Conservation (phyloP, 2,113 vertebrate species). For the Ursus arctos region DNA sequence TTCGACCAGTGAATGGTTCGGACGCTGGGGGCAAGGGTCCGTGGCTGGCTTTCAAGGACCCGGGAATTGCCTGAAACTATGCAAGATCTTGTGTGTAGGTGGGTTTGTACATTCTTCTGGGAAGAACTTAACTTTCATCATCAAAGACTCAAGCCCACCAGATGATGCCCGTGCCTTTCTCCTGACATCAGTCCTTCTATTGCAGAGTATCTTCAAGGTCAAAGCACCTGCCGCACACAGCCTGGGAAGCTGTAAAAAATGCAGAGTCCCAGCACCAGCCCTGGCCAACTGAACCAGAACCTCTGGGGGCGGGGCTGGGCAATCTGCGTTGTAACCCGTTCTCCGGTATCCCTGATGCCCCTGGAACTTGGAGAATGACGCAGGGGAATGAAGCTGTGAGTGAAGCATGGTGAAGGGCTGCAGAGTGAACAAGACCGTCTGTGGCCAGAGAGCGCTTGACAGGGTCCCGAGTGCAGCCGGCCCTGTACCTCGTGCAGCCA, state of each 20-base stretch:
- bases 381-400: neutral
- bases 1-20: neutral
- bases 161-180: neutral
- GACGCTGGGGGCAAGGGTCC: neutral
- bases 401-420: neutral
- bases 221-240: neutral
- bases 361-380: neutral
- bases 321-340: neutral
- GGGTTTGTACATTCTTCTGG: neutral
- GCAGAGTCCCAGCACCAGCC: neutral
- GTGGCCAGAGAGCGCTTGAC: neutral
- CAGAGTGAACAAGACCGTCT: no score
- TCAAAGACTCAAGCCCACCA: neutral
- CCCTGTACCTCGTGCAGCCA: accelerated
- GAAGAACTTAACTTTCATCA: neutral
- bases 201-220: neutral
- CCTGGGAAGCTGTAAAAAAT: neutral
- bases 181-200: neutral
- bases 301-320: neutral
- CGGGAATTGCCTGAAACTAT: neutral
- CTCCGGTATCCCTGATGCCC: neutral
- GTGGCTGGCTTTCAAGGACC: neutral
- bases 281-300: neutral
- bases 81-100: neutral
- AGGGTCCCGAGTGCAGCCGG: no score